A percentile compares a stretch with the other conserved stretches of the same genome.
phyloP scores from a whole-genome alignment of 2,113 vertebrate species.

The Pseudonaja textilis region DNA sequence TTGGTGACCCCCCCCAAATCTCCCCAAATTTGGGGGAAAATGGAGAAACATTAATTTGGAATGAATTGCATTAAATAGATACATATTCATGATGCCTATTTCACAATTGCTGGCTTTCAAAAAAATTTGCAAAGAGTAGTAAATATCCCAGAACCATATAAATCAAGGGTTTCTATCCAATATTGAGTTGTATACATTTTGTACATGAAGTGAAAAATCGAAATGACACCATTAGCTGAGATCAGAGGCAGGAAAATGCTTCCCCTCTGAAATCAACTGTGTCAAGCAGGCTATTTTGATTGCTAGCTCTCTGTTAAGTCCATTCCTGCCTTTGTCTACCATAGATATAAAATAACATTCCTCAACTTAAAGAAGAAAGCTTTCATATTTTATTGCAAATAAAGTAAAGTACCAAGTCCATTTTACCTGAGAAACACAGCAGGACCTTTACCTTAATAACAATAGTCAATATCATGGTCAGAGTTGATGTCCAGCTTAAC shows the following conservation, averaged over 20 bases:
- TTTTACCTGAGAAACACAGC: not conserved
- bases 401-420: not conserved
- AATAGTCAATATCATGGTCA: not conserved
- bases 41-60: not conserved
- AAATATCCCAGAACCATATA: not conserved
- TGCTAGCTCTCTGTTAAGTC: not conserved
- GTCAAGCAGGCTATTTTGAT: not conserved
- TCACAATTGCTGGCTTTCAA: not conserved
- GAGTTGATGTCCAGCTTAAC: not conserved
- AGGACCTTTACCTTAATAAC: not conserved
- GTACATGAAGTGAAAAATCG: constrained; percentile 22
- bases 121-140: not conserved
- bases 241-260: constrained; percentile 11
- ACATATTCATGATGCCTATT: not conserved
- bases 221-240: constrained; percentile 5
- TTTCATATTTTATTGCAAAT: constrained; percentile 14
- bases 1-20: not conserved
- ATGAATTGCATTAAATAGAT: not conserved
- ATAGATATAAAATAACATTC: not conserved
- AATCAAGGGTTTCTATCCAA: constrained; percentile 7
- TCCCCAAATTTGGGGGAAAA: not conserved
- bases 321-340: constrained; percentile 9
- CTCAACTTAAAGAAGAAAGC: not conserved
- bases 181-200: constrained; percentile 12
- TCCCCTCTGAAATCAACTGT: not conserved